phyloP scores from a whole-genome alignment of 2,888 invertebrate genomes.

The Thecocarcelia acutangulata region DNA sequence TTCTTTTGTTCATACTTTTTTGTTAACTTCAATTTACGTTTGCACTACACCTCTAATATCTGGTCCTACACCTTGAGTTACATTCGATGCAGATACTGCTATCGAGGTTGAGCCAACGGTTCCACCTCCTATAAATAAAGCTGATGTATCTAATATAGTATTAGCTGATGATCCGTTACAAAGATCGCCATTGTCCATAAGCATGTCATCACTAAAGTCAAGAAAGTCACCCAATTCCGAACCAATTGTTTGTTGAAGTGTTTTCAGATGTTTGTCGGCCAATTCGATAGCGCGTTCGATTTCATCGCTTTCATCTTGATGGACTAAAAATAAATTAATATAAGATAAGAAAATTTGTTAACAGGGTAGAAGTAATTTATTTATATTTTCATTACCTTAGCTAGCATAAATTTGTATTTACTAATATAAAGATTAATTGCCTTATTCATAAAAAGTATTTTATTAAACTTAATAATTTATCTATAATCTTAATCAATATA shows the following conservation, averaged over 20 bases:
- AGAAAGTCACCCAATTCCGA: conserved; percentile 80
- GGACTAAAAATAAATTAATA: conserved; percentile 72
- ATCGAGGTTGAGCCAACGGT: conserved; percentile 70
- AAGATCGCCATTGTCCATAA: conserved; percentile 76
- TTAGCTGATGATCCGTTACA: conserved; percentile 73
- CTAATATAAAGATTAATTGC: too few relatives aligned
- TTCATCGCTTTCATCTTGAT: conserved; percentile 92
- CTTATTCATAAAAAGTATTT: too few relatives aligned
- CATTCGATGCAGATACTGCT: conserved; percentile 68
- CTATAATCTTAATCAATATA: too few relatives aligned
- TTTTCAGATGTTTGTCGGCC: conserved; percentile 88
- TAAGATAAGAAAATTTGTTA: neutral
- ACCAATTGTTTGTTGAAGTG: conserved; percentile 85
- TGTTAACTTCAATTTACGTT: conserved; percentile 74
- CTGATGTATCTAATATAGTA: conserved; percentile 73
- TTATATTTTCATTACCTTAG: too few relatives aligned
- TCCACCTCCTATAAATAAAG: conserved; percentile 54
- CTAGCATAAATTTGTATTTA: too few relatives aligned
- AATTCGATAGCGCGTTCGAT: conserved; percentile 91
- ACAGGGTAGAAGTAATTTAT: neutral
- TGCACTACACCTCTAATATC: conserved; percentile 80
- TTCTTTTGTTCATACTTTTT: conserved; percentile 17
- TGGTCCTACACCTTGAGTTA: conserved; percentile 65
- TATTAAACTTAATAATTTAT: too few relatives aligned
- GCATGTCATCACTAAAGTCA: conserved; percentile 79